Evolutionary conservation across 2,888 invertebrate species (phyloP).

Genomic region (Sinotaia quadrata): DNA sequence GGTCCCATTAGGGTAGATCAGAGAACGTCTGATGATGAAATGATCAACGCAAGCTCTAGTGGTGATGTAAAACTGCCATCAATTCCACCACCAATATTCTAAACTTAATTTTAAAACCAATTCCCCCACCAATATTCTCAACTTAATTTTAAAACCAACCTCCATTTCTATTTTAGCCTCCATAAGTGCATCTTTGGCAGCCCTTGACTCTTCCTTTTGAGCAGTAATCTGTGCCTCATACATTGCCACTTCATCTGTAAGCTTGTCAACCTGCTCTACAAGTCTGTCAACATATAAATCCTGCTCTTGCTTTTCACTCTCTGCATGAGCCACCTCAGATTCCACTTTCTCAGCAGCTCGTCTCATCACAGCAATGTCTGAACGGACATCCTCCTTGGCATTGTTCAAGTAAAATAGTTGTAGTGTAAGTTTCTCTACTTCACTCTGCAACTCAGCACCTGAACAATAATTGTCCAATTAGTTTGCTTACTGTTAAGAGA

Average conservation of each 20-base stretch:
- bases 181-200: slow-evolving; percentile 66
- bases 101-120: too few species aligned
- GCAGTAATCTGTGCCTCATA: slow-evolving; percentile 71
- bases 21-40: too few species aligned
- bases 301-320: slow-evolving; percentile 69
- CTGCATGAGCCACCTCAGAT: slow-evolving; percentile 67
- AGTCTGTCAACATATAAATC: slow-evolving; percentile 71
- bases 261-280: slow-evolving; percentile 68
- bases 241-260: slow-evolving; percentile 71
- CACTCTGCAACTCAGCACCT: slow-evolving; percentile 67
- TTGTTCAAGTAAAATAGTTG: slow-evolving; percentile 71
- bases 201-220: slow-evolving; percentile 69
- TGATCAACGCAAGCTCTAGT: too few species aligned
- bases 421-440: slow-evolving; percentile 70
- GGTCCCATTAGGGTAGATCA: too few species aligned
- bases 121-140: too few species aligned
- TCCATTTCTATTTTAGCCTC: slow-evolving; percentile 72
- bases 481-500: too few species aligned
- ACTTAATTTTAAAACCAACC: too few species aligned
- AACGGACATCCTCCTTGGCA: slow-evolving; percentile 70
- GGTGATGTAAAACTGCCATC: too few species aligned
- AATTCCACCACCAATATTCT: too few species aligned
- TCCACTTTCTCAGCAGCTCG: slow-evolving; percentile 72
- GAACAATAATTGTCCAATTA: too few species aligned
- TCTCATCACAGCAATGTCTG: slow-evolving; percentile 72